Evolutionary conservation across 2,113 vertebrate species (phyloP), one percentile per base, ranked within the genome.

Genomic region (Puffinus mauretanicus): DNA sequence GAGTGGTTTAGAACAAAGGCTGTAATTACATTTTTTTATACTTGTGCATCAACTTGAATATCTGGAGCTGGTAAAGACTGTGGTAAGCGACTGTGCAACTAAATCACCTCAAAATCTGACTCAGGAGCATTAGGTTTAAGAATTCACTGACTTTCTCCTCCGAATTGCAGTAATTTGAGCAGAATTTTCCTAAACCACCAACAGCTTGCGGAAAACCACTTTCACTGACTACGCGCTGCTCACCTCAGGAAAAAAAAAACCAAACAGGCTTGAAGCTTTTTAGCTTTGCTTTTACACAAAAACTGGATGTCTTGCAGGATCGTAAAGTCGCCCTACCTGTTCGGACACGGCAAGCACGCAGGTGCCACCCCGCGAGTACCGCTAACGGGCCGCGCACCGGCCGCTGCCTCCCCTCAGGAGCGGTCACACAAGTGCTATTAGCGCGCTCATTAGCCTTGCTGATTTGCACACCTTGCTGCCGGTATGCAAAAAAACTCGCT

Each of bases 41-140:
- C 34, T 36, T 14, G 24, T 5, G 69, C 78, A 87, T 38, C 46
- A 27, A 83, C 46, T 44, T 44, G 46, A 11, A 6, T 0, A 26
- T 17, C 21, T 7, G 78, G 55, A 47, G 76, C n/a, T 17, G 51
- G 17, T 6, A 34, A 61, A 66, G 75, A 54, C 42, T 4, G 13
- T 3, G 29, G 20, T 15, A n/a, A 57, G 78, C 3, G 71, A 49
- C 66, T 27, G n/a, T 6, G 26, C 38, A 32, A 60, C 19, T 42
- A 46, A 86, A 86, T 46, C 89, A 40, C 91, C 81, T 78, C 80
- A 30, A 42, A 67, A 70, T 16, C 88, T n/a, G 94, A 81, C 64
- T 88, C 88, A 57, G 62, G 6, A 0, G 61, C 44, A 3, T 11
- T 16, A 49, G 79, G 52, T 18, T 81, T 36, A 57, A 54, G 52